A percentile compares a stretch with the other conserved stretches of the same genome.
phyloP scores from a whole-genome alignment of 2,888 invertebrate genomes.

The Cosmorhoe ocellata region DNA sequence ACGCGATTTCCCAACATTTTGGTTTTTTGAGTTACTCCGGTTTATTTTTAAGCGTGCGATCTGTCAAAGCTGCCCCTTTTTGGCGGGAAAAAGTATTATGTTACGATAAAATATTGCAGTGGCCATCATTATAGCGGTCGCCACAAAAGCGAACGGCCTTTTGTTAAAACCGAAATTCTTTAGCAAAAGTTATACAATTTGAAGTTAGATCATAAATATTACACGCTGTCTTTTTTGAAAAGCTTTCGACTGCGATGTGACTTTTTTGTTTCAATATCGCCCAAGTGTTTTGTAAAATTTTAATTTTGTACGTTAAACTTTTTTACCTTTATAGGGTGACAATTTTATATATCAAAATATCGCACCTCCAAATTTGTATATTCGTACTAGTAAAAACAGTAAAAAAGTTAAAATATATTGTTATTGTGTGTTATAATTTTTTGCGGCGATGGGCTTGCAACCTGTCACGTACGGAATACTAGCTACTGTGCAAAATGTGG shows the following conservation, averaged over 20 bases:
- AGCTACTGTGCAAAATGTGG: no score
- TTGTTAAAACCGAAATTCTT: constrained; percentile 10
- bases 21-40: no score
- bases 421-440: no score
- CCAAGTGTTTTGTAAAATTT: background rate
- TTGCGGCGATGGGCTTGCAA: no score
- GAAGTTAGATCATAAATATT: constrained; percentile 13
- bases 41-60: no score
- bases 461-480: no score
- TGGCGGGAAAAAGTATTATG: constrained; percentile 28
- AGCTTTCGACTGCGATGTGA: background rate
- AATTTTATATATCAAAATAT: no score
- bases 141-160: constrained; percentile 11
- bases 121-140: constrained; percentile 7
- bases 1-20: no score
- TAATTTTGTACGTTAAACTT: no score
- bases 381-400: no score
- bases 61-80: constrained; percentile 36
- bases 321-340: background rate
- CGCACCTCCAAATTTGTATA: no score
- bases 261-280: background rate
- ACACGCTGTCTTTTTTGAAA: constrained; percentile 1
- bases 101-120: constrained; percentile 30
- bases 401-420: no score
- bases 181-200: background rate